Base-by-base conservation (phyloP, 2,888 invertebrate species). In the Malachius bipustulatus region DNA sequence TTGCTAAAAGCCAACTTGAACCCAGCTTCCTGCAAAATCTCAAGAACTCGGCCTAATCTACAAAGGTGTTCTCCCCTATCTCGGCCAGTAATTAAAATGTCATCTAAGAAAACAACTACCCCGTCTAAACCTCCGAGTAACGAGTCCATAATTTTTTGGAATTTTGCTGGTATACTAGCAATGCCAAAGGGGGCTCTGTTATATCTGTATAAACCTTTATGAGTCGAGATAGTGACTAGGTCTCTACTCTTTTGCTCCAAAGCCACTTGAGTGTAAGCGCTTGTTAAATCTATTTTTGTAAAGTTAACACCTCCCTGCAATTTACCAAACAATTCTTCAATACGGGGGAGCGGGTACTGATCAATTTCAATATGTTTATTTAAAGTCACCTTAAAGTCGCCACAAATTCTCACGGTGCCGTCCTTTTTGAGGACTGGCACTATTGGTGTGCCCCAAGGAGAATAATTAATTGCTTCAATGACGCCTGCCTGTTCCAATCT, bases 101-200 rank as follows among this genome's bases (percentile, higher is more conserved):
- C 48, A 36, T 51, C 50, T 4, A 51, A 19, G 29, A 43, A 52
- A 4, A 38, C 30, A 0, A 42, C 39, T 1, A 40, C 40, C n/a
- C 41, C 41, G 8, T 34, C 16, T 8, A 50, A 40, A n/a, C 41
- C 48, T 11, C 19, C 14, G 16, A 54, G 36, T 14, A 53, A 35
- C 15, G 41, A 32, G 13, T 55, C 51, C 44, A 53, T 49, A 24
- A 49, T 45, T 33, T 45, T 40, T 36, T 50, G 50, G 32, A 54
- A 51, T 30, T 50, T 50, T 13, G 50, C 48, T 19, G 55, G 53
- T 15, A 52, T 49, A 12, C 49, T 27, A 14, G 27, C 32, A 2
- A 42, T 19, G 4, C 40, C 42, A 36, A 35, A 42, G 3, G 40
- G 31, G 4, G 37, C 37, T 2, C 52, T 32, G 1, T 42, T 50